A percentile compares a stretch with the other conserved stretches of the same genome.
These are phyloP conservation scores for Dromas ardeola DNA, from an alignment of 2,113 vertebrate genomes.

Conservation along the genomic window DNA sequence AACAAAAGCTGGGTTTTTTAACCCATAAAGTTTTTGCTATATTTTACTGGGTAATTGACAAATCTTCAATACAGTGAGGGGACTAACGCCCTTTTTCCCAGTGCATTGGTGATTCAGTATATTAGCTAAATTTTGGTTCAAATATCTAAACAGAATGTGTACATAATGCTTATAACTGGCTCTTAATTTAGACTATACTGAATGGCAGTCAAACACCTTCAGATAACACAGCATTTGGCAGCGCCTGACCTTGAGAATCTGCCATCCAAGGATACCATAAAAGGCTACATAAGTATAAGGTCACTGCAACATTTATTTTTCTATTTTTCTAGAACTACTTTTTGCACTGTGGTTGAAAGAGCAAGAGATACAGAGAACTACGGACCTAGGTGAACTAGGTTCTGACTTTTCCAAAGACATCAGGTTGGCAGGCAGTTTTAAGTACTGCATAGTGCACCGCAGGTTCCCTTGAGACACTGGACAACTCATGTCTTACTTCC, in stretches of 20 bases:
- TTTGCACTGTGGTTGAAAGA: background rate
- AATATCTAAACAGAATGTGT: background rate
- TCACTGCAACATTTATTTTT: background rate
- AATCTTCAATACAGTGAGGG: background rate
- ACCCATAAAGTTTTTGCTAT: background rate
- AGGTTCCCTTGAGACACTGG: background rate
- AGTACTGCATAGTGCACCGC: background rate
- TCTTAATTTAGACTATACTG: background rate
- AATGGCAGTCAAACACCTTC: background rate
- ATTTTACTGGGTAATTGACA: background rate
- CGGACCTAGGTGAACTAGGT: background rate
- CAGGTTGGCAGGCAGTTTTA: background rate
- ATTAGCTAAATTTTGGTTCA: background rate
- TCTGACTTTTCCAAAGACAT: background rate
- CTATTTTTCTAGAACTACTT: background rate
- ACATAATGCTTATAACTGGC: background rate
- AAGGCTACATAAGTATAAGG: background rate
- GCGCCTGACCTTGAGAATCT: background rate
- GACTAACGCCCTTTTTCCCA: background rate
- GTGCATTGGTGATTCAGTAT: background rate
- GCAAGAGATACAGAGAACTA: background rate
- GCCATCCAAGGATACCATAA: background rate
- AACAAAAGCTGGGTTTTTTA: background rate
- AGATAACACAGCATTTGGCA: background rate
- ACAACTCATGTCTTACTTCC: background rate